A percentile compares a stretch with the other conserved stretches of the same genome.
Evolutionary conservation across 2,888 invertebrate genomes (phyloP).

Genomic region (Myopa tessellatipennis): DNA sequence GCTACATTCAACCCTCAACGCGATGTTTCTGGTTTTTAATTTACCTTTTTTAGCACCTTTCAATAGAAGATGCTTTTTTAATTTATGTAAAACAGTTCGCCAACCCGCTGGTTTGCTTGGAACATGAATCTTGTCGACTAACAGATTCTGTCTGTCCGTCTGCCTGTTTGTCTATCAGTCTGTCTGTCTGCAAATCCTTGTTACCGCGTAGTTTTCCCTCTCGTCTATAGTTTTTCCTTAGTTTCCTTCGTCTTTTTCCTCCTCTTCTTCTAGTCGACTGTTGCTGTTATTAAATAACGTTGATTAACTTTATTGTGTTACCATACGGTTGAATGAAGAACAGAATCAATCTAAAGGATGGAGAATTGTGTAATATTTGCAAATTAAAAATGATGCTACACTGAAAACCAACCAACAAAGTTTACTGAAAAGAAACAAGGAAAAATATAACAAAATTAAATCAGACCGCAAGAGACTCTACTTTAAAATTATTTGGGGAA

Average conservation of each 20-base stretch:
- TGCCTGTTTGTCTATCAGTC: background rate
- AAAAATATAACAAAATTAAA: background rate
- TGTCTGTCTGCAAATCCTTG: background rate
- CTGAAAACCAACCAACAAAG: slow-evolving; percentile 8
- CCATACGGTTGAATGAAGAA: slow-evolving; percentile 37
- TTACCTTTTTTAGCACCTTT: too few relatives aligned
- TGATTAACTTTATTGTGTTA: slow-evolving; percentile 52
- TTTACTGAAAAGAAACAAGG: too few relatives aligned
- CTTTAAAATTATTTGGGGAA: too few relatives aligned
- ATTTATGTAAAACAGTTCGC: too few relatives aligned
- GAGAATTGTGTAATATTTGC: slow-evolving; percentile 39
- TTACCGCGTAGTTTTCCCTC: background rate
- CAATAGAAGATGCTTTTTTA: too few relatives aligned
- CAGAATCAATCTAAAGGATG: slow-evolving; percentile 37
- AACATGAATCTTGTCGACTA: background rate
- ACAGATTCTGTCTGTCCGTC: background rate
- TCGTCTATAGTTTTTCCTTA: background rate
- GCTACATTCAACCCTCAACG: background rate
- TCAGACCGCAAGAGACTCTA: too few relatives aligned
- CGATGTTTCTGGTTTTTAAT: background rate
- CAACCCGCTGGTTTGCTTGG: too few relatives aligned
- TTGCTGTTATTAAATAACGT: slow-evolving; percentile 51
- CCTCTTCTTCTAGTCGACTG: background rate
- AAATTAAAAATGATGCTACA: slow-evolving; percentile 44
- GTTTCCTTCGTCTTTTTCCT: background rate